Percentiles rank a stretch among this genome's conserved stretches.
phyloP scores from a whole-genome alignment of 2,797 vertebrate species.

The Bradypodion ventrale region DNA sequence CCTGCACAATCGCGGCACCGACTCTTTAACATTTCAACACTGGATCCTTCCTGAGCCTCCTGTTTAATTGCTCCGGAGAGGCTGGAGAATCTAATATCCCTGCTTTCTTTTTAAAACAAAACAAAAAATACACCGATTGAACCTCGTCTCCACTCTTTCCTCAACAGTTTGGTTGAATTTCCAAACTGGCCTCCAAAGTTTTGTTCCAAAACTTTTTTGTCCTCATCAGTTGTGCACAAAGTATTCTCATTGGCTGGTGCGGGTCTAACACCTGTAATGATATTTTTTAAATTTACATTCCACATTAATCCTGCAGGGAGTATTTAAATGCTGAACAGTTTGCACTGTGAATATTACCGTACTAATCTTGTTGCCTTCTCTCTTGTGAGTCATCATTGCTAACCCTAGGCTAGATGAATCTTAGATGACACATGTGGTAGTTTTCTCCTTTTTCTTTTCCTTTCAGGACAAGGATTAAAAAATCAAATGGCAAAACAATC shows the following conservation, averaged over 20 bases:
- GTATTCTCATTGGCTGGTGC: not conserved
- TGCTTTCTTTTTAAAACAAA: slow-evolving; percentile 10
- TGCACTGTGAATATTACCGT: not conserved
- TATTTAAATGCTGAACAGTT: not conserved
- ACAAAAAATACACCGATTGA: no score
- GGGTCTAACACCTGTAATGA: not conserved
- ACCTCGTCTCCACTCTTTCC: no score
- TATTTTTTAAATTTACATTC: slow-evolving; percentile 9
- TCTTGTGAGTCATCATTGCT: not conserved
- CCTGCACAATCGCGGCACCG: slow-evolving; percentile 58
- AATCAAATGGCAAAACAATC: slow-evolving; percentile 82
- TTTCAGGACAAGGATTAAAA: slow-evolving; percentile 75
- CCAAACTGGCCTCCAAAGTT: slow-evolving; percentile 14
- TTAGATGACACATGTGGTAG: not conserved
- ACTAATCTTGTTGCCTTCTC: not conserved
- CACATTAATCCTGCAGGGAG: not conserved
- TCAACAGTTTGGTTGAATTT: not conserved
- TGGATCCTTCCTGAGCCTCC: slow-evolving; percentile 35
- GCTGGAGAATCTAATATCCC: slow-evolving; percentile 36
- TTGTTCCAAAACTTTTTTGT: slow-evolving; percentile 14
- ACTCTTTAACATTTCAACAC: slow-evolving; percentile 50
- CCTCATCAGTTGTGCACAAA: not conserved
- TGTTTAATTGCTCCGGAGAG: slow-evolving; percentile 27
- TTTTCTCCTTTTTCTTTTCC: not conserved
- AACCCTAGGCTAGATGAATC: not conserved